phyloP scores from a whole-genome alignment of 2,888 invertebrate genomes.

The Agrypnus murinus region DNA sequence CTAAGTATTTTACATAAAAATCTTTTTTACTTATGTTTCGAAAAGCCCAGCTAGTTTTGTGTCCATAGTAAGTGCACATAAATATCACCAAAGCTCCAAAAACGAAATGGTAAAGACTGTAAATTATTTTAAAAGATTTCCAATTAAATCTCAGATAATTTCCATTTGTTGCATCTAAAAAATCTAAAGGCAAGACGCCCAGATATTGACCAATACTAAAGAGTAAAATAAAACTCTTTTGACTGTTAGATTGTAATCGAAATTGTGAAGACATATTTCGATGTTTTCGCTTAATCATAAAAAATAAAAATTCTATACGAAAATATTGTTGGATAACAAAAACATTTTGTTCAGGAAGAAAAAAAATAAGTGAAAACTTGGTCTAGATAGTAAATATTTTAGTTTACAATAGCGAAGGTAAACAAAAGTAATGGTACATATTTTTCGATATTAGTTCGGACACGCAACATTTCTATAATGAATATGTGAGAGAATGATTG shows the following conservation, averaged over 20 bases:
- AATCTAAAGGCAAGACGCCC: background rate
- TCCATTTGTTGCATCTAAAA: background rate
- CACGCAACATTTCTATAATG: slow-evolving; percentile 7
- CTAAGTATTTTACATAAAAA: background rate
- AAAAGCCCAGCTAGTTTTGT: background rate
- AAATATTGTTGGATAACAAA: background rate
- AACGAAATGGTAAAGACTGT: background rate
- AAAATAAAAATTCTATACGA: background rate
- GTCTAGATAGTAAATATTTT: too few relatives aligned
- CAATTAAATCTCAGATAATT: background rate
- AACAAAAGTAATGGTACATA: background rate
- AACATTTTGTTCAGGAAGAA: background rate
- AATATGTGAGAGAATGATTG: too few relatives aligned
- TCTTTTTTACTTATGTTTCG: slow-evolving; percentile 8
- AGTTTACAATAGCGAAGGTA: background rate
- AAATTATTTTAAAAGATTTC: slow-evolving; percentile 13
- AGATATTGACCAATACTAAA: slow-evolving; percentile 18
- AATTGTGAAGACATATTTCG: slow-evolving; percentile 6
- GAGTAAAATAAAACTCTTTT: slow-evolving; percentile 22
- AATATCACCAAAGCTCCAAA: background rate
- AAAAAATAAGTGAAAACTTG: background rate
- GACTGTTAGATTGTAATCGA: background rate
- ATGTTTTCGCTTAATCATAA: background rate
- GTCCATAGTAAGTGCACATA: slow-evolving; percentile 6
- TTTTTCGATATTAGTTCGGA: background rate